Base-by-base conservation (phyloP, 2,888 invertebrate genomes). In the Ryuthela nishihirai region DNA sequence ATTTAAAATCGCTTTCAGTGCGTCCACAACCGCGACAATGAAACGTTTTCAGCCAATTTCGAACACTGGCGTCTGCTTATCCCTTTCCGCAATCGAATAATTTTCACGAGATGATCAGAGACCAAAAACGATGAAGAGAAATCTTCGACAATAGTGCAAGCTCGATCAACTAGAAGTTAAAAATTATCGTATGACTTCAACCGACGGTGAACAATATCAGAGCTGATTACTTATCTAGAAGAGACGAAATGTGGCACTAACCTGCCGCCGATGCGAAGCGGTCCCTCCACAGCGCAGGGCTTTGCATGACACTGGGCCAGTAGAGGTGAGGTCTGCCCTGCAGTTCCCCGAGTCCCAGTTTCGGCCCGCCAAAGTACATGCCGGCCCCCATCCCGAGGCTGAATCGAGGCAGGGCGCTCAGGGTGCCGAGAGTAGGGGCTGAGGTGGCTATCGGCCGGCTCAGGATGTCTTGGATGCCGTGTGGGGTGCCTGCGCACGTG, bases 381-480 rank as follows among this genome's bases (percentile, higher is more conserved):
- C 87, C 85, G 50, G 58, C 58, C 66, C 85, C 85, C 71, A 85
- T 80, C 47, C 85, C 85, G 70, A 85, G 80, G 67, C 84, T 79
- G 68, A 85, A 82, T 66, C 81, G 71, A n/a, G 69, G 69, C 38
- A 68, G 42, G 47, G 58, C 62, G 36, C 65, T 54, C 46, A 70
- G 66, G 41, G 59, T 43, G 25, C 53, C 62, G n/a, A 63, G 54
- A 1, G 72, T 71, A 17, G 73, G 69, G 64, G 71, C 76, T 70
- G 78, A 76, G 71, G 79, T 79, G 52, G 82, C 79, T 29, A 47
- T 35, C 40, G 93, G 92, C 76, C 94, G 81, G 67, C 89, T 87
- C 67, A 97, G 77, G 73, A 97, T 95, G 75, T 93, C 91, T 76
- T 93, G 92, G 72, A 97, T 95, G 59, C 95, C 93, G 77, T 95